A percentile compares a stretch with the other conserved stretches of the same genome.
These are phyloP conservation scores for Tryphoninae sp. DNA, from an alignment of 2,888 invertebrate genomes.

Conservation along the genomic window DNA sequence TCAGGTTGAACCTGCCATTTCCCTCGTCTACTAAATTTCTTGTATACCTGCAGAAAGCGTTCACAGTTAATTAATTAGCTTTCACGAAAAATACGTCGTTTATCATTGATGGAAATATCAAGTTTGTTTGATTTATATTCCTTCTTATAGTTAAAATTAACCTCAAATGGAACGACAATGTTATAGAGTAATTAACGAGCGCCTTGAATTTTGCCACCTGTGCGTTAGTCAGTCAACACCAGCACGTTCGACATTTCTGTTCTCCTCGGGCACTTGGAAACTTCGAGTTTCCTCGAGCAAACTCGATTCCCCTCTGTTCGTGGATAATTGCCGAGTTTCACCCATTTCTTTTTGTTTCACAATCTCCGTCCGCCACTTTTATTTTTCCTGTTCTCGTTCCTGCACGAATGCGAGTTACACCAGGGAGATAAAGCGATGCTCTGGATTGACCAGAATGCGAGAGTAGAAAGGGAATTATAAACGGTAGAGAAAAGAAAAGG, in stretches of 20 bases:
- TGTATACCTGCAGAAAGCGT: slow-evolving; percentile 88
- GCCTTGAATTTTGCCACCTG: neutral
- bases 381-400: slow-evolving; percentile 16
- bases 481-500: neutral
- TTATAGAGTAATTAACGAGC: slow-evolving; percentile 1
- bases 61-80: neutral
- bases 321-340: slow-evolving; percentile 62
- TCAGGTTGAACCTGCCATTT: slow-evolving; percentile 98
- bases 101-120: neutral
- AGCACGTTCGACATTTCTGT: too few relatives aligned
- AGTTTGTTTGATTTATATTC: neutral
- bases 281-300: slow-evolving; percentile 39
- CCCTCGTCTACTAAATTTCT: slow-evolving; percentile 97
- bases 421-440: slow-evolving; percentile 66
- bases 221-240: too few relatives aligned
- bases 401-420: slow-evolving; percentile 47
- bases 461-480: slow-evolving; percentile 59
- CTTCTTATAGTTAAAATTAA: too few relatives aligned
- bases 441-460: slow-evolving; percentile 66
- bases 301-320: slow-evolving; percentile 44
- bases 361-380: slow-evolving; percentile 7
- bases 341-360: slow-evolving; percentile 50
- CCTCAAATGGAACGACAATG: neutral
- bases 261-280: slow-evolving; percentile 27
- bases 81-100: neutral